phyloP scores from a whole-genome alignment of 2,888 invertebrate genomes.

The Hartigia nigra region DNA sequence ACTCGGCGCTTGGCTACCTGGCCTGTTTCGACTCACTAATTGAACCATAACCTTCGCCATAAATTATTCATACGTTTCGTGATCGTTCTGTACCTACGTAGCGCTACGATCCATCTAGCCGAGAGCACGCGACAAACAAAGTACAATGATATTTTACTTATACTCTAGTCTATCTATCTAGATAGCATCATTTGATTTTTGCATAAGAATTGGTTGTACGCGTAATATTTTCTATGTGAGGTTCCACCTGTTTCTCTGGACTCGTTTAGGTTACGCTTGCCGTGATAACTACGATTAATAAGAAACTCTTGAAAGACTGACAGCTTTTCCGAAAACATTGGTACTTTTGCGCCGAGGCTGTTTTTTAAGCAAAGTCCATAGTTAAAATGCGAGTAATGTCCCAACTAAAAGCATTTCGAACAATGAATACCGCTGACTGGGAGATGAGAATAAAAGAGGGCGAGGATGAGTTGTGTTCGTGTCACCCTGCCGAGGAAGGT shows the following conservation, averaged over 20 bases:
- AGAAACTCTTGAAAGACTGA: neutral
- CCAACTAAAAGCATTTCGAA: conserved; percentile 46
- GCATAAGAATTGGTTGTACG: neutral
- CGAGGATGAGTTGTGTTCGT: conserved; percentile 50
- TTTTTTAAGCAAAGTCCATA: conserved; percentile 9
- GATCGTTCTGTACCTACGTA: neutral
- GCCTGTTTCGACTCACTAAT: conserved; percentile 44
- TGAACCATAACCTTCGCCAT: conserved; percentile 45
- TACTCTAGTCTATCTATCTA: neutral
- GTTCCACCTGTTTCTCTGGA: neutral
- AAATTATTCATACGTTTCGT: conserved; percentile 43
- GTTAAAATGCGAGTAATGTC: conserved; percentile 39
- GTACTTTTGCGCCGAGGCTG: neutral
- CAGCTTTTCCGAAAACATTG: neutral
- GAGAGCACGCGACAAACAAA: neutral
- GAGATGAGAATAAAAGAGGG: conserved; percentile 21
- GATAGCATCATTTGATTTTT: neutral
- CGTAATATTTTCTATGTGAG: neutral
- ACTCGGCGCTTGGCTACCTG: conserved; percentile 19
- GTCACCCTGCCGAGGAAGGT: conserved; percentile 39
- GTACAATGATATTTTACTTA: neutral
- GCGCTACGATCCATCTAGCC: neutral
- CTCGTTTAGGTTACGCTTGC: neutral
- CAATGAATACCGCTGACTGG: conserved; percentile 36
- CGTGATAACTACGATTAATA: neutral